phyloP scores from a whole-genome alignment of 2,113 vertebrate species.

The Hippocampus mohnikei region DNA sequence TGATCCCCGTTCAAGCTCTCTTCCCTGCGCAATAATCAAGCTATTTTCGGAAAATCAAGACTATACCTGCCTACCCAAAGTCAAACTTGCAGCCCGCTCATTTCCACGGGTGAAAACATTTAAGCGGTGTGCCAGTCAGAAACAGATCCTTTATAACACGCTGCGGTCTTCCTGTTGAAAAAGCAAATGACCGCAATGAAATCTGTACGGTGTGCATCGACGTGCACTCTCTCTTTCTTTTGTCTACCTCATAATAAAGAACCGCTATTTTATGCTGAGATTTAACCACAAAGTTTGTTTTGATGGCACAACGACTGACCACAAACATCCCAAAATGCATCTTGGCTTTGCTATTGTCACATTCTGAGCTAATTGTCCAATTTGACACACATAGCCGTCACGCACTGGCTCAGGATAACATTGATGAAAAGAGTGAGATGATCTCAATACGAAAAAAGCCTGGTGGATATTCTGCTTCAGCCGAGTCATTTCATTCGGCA shows the following conservation, averaged over 20 bases:
- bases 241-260: too few relatives aligned
- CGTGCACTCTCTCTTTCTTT: too few relatives aligned
- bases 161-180: too few relatives aligned
- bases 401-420: constrained; percentile 23
- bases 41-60: constrained; percentile 36
- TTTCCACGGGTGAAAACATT: constrained; percentile 17
- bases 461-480: constrained; percentile 46
- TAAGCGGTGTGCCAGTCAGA: neutral
- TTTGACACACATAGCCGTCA: constrained; percentile 39
- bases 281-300: too few relatives aligned
- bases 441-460: constrained; percentile 49
- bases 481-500: constrained; percentile 18
- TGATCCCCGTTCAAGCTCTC: constrained; percentile 33
- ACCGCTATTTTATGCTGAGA: neutral
- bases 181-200: constrained; percentile 2
- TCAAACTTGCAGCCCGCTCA: constrained; percentile 13
- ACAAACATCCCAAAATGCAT: too few relatives aligned
- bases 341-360: constrained; percentile 28
- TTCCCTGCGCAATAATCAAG: constrained; percentile 55
- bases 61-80: constrained; percentile 31
- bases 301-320: too few relatives aligned
- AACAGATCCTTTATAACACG: neutral
- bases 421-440: constrained; percentile 54
- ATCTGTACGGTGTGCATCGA: too few relatives aligned
- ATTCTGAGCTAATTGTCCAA: constrained; percentile 34